Conservation (phyloP, 2,113 vertebrate species). For the Microcebus ravelobensis region DNA sequence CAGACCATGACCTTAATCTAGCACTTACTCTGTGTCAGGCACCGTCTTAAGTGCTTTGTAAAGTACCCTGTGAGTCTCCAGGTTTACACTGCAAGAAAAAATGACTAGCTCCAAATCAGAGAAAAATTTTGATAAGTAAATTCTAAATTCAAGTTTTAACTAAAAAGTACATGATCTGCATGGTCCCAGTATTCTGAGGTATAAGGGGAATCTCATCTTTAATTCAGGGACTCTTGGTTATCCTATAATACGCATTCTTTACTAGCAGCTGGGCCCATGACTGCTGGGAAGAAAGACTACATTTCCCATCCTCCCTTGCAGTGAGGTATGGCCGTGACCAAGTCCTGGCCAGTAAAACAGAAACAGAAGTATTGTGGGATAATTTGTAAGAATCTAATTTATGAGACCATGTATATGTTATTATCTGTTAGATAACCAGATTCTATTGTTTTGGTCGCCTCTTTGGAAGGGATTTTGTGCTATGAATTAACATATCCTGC, state of each 20-base stretch:
- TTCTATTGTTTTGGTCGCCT: not conserved
- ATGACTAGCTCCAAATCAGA: not conserved
- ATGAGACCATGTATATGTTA: not conserved
- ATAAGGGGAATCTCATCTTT: not conserved
- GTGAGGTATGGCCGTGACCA: not conserved
- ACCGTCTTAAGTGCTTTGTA: not conserved
- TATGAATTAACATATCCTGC: not conserved
- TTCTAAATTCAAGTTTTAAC: not conserved
- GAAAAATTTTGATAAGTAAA: not conserved
- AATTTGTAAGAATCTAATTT: not conserved
- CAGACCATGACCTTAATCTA: not conserved
- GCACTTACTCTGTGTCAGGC: not conserved
- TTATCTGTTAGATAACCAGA: not conserved
- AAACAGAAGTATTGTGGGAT: not conserved
- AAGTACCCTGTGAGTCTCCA: not conserved
- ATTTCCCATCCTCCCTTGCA: not conserved
- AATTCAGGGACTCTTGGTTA: not conserved
- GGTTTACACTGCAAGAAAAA: not conserved
- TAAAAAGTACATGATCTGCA: not conserved
- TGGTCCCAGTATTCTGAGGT: not conserved
- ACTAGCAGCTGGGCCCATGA: not conserved
- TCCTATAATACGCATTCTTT: not conserved
- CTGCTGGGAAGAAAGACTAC: not conserved
- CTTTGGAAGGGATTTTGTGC: slow-evolving; percentile 6
- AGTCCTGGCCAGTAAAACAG: not conserved